Evolutionary conservation across 2,797 vertebrate species (phyloP).

Genomic region (Adrianichthys oophorus): DNA sequence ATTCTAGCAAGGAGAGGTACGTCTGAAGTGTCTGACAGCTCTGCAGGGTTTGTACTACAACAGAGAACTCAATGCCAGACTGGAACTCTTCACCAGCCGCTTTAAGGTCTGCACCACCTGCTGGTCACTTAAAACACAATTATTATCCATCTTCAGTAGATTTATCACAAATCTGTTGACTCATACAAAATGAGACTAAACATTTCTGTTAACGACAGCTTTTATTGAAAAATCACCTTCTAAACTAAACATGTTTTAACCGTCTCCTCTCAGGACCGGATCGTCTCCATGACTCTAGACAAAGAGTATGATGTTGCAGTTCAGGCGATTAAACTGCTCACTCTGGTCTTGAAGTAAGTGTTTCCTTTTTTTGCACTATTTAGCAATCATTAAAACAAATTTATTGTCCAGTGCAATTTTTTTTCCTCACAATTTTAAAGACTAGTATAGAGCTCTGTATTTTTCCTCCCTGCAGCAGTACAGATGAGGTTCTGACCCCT

Average conservation of each 20-base stretch:
- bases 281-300: constrained; percentile 99
- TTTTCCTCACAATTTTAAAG: not conserved
- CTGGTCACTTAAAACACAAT: constrained; percentile 48
- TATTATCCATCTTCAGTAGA: not conserved
- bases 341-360: constrained; percentile 98
- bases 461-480: constrained; percentile 83
- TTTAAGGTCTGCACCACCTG: constrained; percentile 89
- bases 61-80: constrained; percentile 96
- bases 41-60: constrained; percentile 98
- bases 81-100: constrained; percentile 98
- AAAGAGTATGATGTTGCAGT: constrained; percentile 99
- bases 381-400: not conserved
- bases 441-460: not conserved
- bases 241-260: not conserved
- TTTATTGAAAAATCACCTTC: not conserved
- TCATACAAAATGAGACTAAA: no score
- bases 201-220: not conserved
- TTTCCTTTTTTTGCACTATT: not conserved
- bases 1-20: constrained; percentile 95
- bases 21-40: constrained; percentile 97
- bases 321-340: constrained; percentile 99
- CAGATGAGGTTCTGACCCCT: constrained; percentile 94
- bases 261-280: constrained; percentile 87
- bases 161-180: not conserved
- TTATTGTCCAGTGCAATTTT: not conserved